Base-by-base conservation (phyloP, 2,797 vertebrate genomes). In the Tadarida brasiliensis region DNA sequence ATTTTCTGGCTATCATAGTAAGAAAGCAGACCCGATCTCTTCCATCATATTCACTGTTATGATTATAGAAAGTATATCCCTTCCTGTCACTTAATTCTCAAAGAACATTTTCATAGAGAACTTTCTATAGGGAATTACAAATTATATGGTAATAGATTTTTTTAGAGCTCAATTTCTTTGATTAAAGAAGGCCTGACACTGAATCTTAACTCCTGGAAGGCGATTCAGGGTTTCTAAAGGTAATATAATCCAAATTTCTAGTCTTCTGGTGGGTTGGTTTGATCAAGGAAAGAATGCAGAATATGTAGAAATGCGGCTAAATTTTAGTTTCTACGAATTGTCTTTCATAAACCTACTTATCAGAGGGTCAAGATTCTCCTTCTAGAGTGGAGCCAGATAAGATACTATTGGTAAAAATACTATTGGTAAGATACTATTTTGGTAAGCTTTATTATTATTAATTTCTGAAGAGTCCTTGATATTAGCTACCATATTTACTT, bases 11-110 rank as follows among this genome's bases (percentile, higher is more conserved):
- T 44, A 5, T 70, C 35, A 90, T 59, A 77, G 12, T 44, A n/a
- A 30, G 11, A 82, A 51, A 76, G 26, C 24, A 24, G 4, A 85
- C 30, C 35, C 89, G 10, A 30, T 78, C 33, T 74, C 17, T 81
- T 76, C 54, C 44, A 70, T 94, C 11, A 44, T 87, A 85, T 44
- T 85, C 26, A 84, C 20, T 91, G 59, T 17, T 80, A 94, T n/a
- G 70, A 22, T 77, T 15, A 83, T 3, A 68, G 80, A 92, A 87
- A 81, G 22, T 84, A 47, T 80, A 74, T 85, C 30, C 10, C 49
- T 70, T 90, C 2, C 8, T 89, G 1, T 39, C 12, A 92, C n/a
- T 82, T 82, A 68, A 76, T 91, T 81, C 2, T 89, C 5, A 54
- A 80, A 59, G 35, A 54, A 57, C 17, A 30, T 81, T 94, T 47